Evolutionary conservation across 1,140 invertebrate species (phyloP).

Genomic region (Phocides pigmalion): DNA sequence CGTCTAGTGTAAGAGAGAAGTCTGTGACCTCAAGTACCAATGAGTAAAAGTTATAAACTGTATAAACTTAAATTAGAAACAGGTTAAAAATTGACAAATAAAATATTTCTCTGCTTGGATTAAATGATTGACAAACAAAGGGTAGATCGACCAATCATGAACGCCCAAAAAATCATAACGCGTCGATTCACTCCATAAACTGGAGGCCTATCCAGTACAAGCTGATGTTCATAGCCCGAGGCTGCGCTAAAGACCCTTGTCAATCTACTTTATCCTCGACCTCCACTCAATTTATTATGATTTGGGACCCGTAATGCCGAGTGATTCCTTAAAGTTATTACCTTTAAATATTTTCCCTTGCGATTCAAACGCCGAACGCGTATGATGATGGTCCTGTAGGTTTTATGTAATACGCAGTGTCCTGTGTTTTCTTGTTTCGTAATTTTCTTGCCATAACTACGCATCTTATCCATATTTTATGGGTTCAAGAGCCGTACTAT

Average conservation of each 20-base stretch:
- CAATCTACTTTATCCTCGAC: slow-evolving; percentile 64
- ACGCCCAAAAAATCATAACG: slow-evolving; percentile 49
- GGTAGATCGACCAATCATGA: slow-evolving; percentile 36
- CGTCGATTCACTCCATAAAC: slow-evolving; percentile 49
- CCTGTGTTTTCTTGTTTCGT: too few species aligned
- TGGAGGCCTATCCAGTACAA: slow-evolving; percentile 48
- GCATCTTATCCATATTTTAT: too few species aligned
- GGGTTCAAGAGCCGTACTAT: too few species aligned
- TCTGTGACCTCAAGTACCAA: too few species aligned
- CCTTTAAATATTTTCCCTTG: slow-evolving; percentile 7
- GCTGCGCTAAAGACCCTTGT: slow-evolving; percentile 61
- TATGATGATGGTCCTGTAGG: neutral
- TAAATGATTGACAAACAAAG: slow-evolving; percentile 40
- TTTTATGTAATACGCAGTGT: neutral
- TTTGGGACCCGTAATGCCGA: slow-evolving; percentile 48
- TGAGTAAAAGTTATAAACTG: too few species aligned
- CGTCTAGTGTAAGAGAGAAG: too few species aligned
- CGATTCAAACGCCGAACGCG: neutral
- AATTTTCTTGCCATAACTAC: too few species aligned
- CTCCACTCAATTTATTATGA: slow-evolving; percentile 71
- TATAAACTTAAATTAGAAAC: too few species aligned
- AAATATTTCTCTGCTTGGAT: neutral
- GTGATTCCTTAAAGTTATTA: slow-evolving; percentile 39
- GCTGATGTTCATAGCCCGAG: slow-evolving; percentile 46
- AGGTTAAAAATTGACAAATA: too few species aligned